Conservation (phyloP, 2,888 invertebrate species). For the Drosophila longiperda region DNA sequence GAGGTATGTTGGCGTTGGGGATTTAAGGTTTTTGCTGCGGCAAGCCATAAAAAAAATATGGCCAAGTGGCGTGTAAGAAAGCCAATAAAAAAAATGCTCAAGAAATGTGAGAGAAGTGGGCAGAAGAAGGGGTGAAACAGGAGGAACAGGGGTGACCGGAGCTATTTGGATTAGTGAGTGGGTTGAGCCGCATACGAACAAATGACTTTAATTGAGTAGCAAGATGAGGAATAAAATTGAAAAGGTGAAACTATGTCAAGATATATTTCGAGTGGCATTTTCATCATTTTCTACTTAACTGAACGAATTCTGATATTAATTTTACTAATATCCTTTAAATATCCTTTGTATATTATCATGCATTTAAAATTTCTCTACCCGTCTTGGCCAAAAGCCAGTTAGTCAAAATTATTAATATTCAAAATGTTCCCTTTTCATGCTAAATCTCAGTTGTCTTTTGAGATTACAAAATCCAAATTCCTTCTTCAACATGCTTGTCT, state of each 20-base stretch:
- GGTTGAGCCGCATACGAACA: constrained; percentile 28
- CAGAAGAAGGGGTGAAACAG: constrained; percentile 21
- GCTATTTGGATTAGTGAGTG: constrained; percentile 56
- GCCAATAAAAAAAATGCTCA: constrained; percentile 64
- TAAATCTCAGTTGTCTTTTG: not conserved
- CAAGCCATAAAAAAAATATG: constrained; percentile 65
- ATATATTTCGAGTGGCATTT: not conserved
- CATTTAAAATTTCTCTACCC: not conserved
- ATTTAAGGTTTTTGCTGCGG: constrained; percentile 61
- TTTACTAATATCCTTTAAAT: not conserved
- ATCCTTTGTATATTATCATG: not conserved
- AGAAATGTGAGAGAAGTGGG: constrained; percentile 54
- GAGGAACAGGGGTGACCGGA: constrained; percentile 18
- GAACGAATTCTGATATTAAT: not conserved
- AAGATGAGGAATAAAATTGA: constrained; percentile 16
- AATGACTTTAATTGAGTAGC: constrained; percentile 49
- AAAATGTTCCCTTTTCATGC: not conserved
- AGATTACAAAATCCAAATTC: not conserved
- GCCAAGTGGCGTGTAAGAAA: constrained; percentile 62
- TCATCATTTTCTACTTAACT: not conserved
- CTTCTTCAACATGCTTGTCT: not conserved
- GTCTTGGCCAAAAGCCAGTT: not conserved
- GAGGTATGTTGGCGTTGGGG: constrained; percentile 37
- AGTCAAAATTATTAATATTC: not conserved
- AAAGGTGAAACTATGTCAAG: constrained; percentile 32